phyloP scores from a whole-genome alignment of 1,140 invertebrate species.

The Scaptodrosophila lebanonensis region DNA sequence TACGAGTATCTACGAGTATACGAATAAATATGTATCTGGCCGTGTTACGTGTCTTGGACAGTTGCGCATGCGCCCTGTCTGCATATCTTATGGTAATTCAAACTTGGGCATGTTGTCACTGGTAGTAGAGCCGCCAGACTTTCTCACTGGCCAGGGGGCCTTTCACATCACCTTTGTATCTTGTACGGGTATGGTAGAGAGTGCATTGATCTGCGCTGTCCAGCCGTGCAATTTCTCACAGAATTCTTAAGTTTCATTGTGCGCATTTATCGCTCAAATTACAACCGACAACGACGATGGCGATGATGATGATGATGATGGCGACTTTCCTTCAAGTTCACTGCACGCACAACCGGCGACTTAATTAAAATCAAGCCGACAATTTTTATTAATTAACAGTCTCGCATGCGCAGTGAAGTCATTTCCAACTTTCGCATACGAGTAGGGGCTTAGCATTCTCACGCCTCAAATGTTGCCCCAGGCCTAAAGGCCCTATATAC shows the following conservation, averaged over 20 bases:
- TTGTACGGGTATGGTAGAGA: constrained; percentile 12
- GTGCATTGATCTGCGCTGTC: constrained; percentile 20
- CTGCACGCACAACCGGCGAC: constrained; percentile 31
- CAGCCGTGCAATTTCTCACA: constrained; percentile 55
- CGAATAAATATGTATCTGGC: no score
- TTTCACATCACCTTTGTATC: no score
- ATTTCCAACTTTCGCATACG: no score
- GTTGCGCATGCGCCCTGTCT: constrained; percentile 61
- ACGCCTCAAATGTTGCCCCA: no score
- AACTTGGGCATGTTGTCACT: constrained; percentile 42
- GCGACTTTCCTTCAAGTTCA: constrained; percentile 46
- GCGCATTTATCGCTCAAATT: constrained; percentile 43
- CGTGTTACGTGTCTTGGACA: no score
- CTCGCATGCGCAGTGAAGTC: no score
- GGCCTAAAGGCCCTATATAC: no score
- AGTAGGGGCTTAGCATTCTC: no score
- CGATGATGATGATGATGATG: no score
- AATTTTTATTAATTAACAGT: neutral
- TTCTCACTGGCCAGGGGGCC: constrained; percentile 41
- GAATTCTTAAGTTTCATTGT: constrained; percentile 37
- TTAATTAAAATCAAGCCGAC: constrained; percentile 54
- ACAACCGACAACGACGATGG: constrained; percentile 16
- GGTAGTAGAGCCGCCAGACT: constrained; percentile 24
- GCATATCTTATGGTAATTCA: constrained; percentile 67
- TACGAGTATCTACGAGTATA: constrained; percentile 39